Conservation (phyloP, 2,888 invertebrate species). For the Lymantria monacha region DNA sequence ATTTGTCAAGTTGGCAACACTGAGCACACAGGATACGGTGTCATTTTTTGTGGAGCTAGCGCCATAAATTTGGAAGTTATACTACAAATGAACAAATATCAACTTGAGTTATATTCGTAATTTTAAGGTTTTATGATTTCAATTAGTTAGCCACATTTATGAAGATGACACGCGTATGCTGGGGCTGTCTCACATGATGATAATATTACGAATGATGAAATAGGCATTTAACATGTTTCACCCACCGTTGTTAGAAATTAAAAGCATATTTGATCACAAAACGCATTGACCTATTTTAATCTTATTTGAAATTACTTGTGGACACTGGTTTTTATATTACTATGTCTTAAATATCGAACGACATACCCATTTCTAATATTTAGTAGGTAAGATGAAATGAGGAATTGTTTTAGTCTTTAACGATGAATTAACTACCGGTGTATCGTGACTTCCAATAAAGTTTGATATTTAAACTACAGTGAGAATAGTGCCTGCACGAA, state of each 20-base stretch:
- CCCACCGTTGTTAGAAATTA: background rate
- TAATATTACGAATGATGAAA: constrained; percentile 1
- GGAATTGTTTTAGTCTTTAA: constrained; percentile 26
- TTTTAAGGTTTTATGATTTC: no score
- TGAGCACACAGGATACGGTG: no score
- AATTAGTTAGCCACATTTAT: no score
- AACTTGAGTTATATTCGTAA: no score
- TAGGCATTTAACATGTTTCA: no score
- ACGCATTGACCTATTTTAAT: background rate
- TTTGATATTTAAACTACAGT: constrained; percentile 42
- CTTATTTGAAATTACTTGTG: background rate
- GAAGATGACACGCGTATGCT: no score
- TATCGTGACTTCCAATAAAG: constrained; percentile 19
- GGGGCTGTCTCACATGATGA: no score
- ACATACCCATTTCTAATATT: background rate
- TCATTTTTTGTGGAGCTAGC: no score
- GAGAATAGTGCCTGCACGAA: constrained; percentile 56
- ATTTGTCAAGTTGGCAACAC: no score
- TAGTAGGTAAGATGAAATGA: constrained; percentile 3
- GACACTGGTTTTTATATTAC: background rate
- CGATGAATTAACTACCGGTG: background rate
- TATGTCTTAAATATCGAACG: background rate
- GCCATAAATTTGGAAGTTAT: no score
- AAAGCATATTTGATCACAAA: background rate
- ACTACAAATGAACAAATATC: no score